phyloP scores from a whole-genome alignment of 2,888 invertebrate species.

The Apomyelois bistriatella region DNA sequence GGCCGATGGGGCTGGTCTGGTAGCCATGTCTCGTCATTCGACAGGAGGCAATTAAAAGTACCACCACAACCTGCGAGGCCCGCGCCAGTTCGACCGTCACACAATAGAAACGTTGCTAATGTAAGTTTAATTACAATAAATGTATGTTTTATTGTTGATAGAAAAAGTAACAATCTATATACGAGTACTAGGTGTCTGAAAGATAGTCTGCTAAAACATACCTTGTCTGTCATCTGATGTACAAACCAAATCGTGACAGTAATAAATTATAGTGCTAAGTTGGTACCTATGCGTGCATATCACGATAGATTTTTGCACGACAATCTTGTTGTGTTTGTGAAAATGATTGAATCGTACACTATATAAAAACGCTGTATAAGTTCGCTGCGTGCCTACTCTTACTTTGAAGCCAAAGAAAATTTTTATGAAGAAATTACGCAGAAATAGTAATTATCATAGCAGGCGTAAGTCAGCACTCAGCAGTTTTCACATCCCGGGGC shows the following conservation, averaged over 20 bases:
- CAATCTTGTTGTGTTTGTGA: neutral
- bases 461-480: conserved; percentile 1
- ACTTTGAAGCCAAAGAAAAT: neutral
- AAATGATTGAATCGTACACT: conserved; percentile 6
- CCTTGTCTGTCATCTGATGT: neutral
- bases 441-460: conserved; percentile 13
- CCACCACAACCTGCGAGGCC: conserved; percentile 69
- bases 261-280: neutral
- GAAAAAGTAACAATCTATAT: too few relatives aligned
- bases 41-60: conserved; percentile 68
- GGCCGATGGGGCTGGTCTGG: conserved; percentile 79
- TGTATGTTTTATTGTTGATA: neutral
- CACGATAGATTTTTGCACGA: neutral
- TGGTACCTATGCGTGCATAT: neutral
- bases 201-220: too few relatives aligned
- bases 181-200: too few relatives aligned
- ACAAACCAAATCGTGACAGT: conserved; percentile 1
- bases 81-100: conserved; percentile 60
- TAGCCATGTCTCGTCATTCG: conserved; percentile 74
- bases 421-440: conserved; percentile 1
- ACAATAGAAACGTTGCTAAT: conserved; percentile 55
- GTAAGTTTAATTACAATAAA: conserved; percentile 45
- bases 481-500: conserved; percentile 22
- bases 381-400: neutral
- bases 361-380: neutral